A percentile compares a stretch with the other conserved stretches of the same genome.
Evolutionary conservation across 2,888 invertebrate species (phyloP).

Genomic region (Steinernema hermaphroditum): DNA sequence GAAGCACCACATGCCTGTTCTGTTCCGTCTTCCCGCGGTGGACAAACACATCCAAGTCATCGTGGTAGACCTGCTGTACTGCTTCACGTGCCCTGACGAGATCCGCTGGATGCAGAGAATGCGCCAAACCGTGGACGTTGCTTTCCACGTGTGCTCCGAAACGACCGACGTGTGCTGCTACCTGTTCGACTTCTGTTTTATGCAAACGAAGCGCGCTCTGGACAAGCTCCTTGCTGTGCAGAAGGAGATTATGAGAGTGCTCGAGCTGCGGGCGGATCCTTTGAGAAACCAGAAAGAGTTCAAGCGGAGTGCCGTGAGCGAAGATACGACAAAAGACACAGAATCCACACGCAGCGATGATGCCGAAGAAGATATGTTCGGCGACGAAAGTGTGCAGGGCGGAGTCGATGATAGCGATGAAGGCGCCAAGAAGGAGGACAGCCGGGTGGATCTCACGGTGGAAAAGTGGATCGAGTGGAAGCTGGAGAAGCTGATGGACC

Average conservation of each 20-base stretch:
- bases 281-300: not conserved
- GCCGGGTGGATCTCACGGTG: not conserved
- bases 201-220: not conserved
- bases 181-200: slow-evolving; percentile 21
- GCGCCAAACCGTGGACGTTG: slow-evolving; percentile 20
- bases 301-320: not conserved
- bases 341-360: not conserved
- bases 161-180: not conserved
- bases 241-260: slow-evolving; percentile 7
- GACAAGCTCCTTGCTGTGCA: slow-evolving; percentile 8
- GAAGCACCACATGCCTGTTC: not conserved
- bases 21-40: slow-evolving; percentile 30
- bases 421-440: not conserved
- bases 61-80: not conserved
- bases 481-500: not conserved
- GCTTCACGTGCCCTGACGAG: not conserved
- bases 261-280: slow-evolving; percentile 2
- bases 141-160: slow-evolving; percentile 20
- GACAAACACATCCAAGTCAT: slow-evolving; percentile 33
- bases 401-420: not conserved
- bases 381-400: not conserved
- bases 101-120: slow-evolving; percentile 13
- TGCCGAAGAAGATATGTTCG: slow-evolving; percentile 14
- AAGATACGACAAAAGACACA: not conserved
- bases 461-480: slow-evolving; percentile 8